Evolutionary conservation across 2,797 vertebrate species (phyloP).

Genomic region (Pagetopsis macropterus): DNA sequence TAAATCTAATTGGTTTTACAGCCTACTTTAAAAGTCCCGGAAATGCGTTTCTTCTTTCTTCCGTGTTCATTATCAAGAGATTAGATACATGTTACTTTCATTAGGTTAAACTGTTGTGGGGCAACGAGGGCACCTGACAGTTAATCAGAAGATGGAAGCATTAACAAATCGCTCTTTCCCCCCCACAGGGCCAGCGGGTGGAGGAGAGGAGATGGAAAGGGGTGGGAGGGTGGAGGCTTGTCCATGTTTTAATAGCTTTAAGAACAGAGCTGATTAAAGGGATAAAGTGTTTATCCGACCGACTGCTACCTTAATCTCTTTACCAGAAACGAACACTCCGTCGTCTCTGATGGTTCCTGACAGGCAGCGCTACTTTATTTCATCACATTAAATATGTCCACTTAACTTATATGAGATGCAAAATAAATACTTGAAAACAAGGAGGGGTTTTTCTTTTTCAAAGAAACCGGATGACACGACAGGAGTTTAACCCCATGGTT

Average conservation of each 20-base stretch:
- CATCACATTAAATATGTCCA: background rate
- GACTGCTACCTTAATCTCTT: conserved; percentile 63
- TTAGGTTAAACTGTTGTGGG: conserved; percentile 47
- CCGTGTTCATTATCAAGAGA: conserved; percentile 49
- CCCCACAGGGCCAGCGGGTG: conserved; percentile 20
- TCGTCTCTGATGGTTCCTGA: conserved; percentile 28
- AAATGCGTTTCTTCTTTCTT: conserved; percentile 34
- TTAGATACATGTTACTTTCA: conserved; percentile 61
- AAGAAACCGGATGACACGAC: background rate
- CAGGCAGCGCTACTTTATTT: background rate
- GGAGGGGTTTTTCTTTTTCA: background rate
- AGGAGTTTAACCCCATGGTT: background rate
- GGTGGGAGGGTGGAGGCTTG: conserved; percentile 26
- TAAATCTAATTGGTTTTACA: conserved; percentile 62
- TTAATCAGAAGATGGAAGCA: conserved; percentile 62
- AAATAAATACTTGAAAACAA: conserved; percentile 8
- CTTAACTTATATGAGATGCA: conserved; percentile 1
- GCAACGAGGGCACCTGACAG: conserved; percentile 53
- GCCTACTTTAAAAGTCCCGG: conserved; percentile 40
- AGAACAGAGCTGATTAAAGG: conserved; percentile 70
- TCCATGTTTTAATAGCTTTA: conserved; percentile 70
- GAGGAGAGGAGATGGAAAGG: conserved; percentile 41
- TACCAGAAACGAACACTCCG: conserved; percentile 33
- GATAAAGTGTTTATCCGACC: conserved; percentile 66
- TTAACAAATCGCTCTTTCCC: conserved; percentile 17